Percentiles rank a stretch among this genome's conserved stretches.
Evolutionary conservation across 2,113 vertebrate genomes (phyloP).

Genomic region (Corythornis madagascariensis): DNA sequence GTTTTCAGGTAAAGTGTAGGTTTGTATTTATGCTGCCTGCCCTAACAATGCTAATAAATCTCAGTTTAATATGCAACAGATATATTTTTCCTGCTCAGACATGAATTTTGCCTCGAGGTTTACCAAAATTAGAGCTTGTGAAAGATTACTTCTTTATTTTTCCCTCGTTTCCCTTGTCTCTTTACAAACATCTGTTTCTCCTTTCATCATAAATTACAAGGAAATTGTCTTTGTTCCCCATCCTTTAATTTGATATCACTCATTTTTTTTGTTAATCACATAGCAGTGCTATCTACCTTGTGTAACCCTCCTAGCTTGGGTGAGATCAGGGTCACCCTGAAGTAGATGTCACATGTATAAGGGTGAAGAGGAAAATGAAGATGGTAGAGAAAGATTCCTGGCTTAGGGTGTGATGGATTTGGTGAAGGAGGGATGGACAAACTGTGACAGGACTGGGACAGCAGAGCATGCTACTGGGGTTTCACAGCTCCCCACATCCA

Average conservation of each 20-base stretch:
- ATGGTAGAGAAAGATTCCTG: neutral
- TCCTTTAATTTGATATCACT: neutral
- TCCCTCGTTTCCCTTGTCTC: neutral
- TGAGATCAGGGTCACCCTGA: neutral
- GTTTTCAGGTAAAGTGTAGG: neutral
- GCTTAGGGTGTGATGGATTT: neutral
- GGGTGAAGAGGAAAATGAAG: neutral
- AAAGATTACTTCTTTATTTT: neutral
- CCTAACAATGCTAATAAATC: neutral
- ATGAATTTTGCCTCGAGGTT: neutral
- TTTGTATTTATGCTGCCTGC: neutral
- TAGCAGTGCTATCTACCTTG: neutral
- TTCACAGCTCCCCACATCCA: neutral
- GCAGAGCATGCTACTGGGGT: neutral
- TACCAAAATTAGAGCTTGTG: neutral
- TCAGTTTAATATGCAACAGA: neutral
- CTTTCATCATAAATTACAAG: neutral
- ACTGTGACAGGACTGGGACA: neutral
- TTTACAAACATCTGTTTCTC: neutral
- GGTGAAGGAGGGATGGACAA: neutral
- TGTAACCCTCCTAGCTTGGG: neutral
- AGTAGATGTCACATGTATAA: fast-evolving
- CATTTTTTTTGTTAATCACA: neutral
- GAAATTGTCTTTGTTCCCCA: neutral
- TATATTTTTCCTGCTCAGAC: neutral